Evolutionary conservation across 2,888 invertebrate genomes (phyloP), one percentile per base, ranked within the genome.

Genomic region (Hirtodrosophila cameraria): DNA sequence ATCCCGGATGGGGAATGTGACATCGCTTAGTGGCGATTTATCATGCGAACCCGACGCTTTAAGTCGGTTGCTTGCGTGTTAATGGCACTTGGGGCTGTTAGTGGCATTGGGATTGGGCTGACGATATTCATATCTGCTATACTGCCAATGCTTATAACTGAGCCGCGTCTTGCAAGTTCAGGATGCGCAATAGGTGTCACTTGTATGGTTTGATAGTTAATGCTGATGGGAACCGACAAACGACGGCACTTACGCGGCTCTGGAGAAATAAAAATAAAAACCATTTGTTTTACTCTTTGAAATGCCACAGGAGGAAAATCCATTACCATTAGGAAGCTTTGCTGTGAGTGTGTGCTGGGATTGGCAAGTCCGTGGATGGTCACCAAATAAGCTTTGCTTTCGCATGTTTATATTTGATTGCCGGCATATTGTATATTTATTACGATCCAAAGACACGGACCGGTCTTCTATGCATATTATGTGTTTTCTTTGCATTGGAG

Each of bases 11-110:
- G 6, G 23, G 2, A 6, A 23, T 23, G 5, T 18, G 2, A 28
- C 5, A 27, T 4, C 15, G 20, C 27, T 77, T 78, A 90, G 66
- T 90, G 90, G 18, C 90, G 83, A 72, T 90, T 89, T 12, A 90
- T 90, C 90, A 90, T 90, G 42, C 90, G 88, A 2, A 90, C 90
- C 25, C 90, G 86, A 8, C 90, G 86, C 70, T 90, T 90, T 0
- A 65, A 38, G 60, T 90, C 90, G 2, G 75, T 66, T 28, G 63
- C 79, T 79, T 42, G 48, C 5, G 39, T 48, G 48, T 46, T 48
- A 9, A 52, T 36, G 3, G 27, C 36, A 31, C 8, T 60, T 30
- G 59, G 6, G 2, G 58, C n/a, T 27, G 27, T 20, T n/a, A 27
- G 28, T 8, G 35, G 18, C 15, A 48, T 23, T 23, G 23, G 23